Evolutionary conservation across 1,140 invertebrate genomes (phyloP), one percentile per base, ranked within the genome.

Genomic region (Ceratina calcarata): DNA sequence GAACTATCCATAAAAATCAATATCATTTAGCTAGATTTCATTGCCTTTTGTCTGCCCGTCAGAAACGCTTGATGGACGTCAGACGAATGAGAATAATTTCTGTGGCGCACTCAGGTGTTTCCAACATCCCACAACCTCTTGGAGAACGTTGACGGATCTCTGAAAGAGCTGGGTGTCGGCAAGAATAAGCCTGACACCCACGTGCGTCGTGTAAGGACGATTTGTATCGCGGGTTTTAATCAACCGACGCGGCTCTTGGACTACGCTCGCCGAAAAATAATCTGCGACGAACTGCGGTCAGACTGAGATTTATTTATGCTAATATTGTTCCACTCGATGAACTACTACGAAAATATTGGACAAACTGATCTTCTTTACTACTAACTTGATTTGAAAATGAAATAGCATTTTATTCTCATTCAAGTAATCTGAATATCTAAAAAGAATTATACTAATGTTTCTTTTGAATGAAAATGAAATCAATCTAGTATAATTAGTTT

Each of bases 161-260:
- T 55, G 68, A 78, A 57, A 45, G 68, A 72, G 58, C 13, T n/a
- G 8, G 58, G 22, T 53, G 76, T 72, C 76, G 58, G 68, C 55
- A 68, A 64, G 76, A 78, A 78, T 78, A 78, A 72, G 68, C 60
- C 37, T 24, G 49, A 51, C 68, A 78, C 76, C 68, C 60, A 78
- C 76, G 76, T 72, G 53, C 67, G n/a, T 45, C 49, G 32, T 78
- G 68, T 64, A 71, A 68, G 60, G 68, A 72, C 76, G 68, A 72
- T 78, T 78, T 72, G 76, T 78, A 78, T 78, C 76, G 49, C 58
- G 68, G 51, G 61, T 72, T 78, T 78, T 78, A 71, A 78, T 78
- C 76, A 78, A 72, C 57, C 57, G 53, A 70, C 10, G 66, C 70
- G 69, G 18, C 67, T 51, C 65, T 69, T 27, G 62, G n/a, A 37